Evolutionary conservation across 2,113 vertebrate genomes (phyloP).

Genomic region (Fregetta grallaria): DNA sequence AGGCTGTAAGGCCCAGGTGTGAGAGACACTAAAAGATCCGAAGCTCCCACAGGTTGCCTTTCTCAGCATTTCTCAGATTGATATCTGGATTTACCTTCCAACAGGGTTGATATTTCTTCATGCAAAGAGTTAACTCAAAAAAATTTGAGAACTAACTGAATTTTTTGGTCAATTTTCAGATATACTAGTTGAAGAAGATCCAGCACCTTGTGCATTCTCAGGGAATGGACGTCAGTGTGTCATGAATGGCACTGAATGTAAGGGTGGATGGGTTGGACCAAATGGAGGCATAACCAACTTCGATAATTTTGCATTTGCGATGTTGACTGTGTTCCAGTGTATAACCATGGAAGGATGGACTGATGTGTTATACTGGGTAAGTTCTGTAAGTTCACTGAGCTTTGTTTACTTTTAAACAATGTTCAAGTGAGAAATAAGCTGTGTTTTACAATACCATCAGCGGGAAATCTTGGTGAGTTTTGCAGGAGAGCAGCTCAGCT

Average conservation of each 20-base stretch:
- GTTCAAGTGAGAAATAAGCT: neutral
- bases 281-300: constrained; percentile 99
- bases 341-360: constrained; percentile 99
- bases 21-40: neutral
- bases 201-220: constrained; percentile 95
- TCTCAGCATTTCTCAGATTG: neutral
- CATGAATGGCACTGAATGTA: constrained; percentile 91
- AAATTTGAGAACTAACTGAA: neutral
- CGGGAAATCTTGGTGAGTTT: neutral
- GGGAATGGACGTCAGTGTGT: constrained; percentile 92
- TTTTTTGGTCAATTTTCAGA: constrained; percentile 69
- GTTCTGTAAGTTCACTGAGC: neutral
- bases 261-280: constrained; percentile 94
- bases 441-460: neutral
- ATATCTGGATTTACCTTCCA: neutral
- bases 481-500: neutral
- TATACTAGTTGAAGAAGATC: constrained; percentile 89
- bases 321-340: constrained; percentile 99
- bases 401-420: neutral
- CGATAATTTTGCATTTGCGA: constrained; percentile 98
- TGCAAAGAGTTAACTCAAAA: neutral
- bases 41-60: neutral
- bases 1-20: neutral
- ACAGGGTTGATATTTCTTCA: neutral
- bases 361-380: constrained; percentile 98